These are phyloP conservation scores for Callosobruchus maculatus DNA, from an alignment of 2,888 invertebrate species.

Conservation along the genomic window DNA sequence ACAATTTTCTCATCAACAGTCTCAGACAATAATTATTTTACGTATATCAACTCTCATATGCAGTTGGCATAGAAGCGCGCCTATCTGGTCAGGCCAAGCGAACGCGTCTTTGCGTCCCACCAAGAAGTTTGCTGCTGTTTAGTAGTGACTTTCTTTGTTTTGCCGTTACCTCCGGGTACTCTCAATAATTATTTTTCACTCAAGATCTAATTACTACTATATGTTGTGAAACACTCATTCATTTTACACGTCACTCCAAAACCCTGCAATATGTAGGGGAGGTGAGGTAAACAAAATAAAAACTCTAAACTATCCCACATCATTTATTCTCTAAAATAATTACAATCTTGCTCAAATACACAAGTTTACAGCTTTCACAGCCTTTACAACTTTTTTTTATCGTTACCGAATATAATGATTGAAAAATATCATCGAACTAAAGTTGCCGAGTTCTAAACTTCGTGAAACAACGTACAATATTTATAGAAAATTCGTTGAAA, in stretches of 20 bases:
- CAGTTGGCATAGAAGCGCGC: too few species aligned
- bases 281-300: slow-evolving; percentile 22
- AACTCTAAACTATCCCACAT: slow-evolving; percentile 27
- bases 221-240: background rate
- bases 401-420: background rate
- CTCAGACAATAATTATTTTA: too few species aligned
- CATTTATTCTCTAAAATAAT: slow-evolving; percentile 22
- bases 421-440: slow-evolving; percentile 10
- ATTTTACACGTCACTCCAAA: slow-evolving; percentile 27
- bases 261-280: slow-evolving; percentile 15
- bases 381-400: slow-evolving; percentile 1
- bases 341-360: slow-evolving; percentile 24
- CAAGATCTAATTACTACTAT: too few species aligned
- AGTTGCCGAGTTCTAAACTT: slow-evolving; percentile 4
- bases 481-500: background rate
- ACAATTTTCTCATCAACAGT: too few species aligned
- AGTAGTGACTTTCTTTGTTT: too few species aligned
- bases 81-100: too few species aligned
- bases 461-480: background rate
- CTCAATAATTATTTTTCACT: too few species aligned
- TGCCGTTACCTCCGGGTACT: too few species aligned
- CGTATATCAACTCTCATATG: too few species aligned
- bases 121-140: too few species aligned
- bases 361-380: slow-evolving; percentile 33
- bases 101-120: too few species aligned